Evolutionary conservation across 2,797 vertebrate genomes (phyloP).

Genomic region (Protosalanx chinensis): DNA sequence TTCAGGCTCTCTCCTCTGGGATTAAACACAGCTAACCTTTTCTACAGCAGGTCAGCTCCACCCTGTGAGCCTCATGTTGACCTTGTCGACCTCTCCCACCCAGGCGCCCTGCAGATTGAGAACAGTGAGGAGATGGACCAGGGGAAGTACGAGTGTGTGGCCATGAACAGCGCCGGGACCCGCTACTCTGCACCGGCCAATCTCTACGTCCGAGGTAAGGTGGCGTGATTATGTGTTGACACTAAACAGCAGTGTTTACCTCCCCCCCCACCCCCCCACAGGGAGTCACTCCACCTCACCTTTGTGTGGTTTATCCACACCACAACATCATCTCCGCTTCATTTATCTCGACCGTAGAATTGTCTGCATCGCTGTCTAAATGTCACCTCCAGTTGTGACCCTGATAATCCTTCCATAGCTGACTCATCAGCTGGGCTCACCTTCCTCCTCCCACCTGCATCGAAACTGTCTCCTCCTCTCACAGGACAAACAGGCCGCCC

Average conservation of each 20-base stretch:
- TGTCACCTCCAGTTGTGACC: not conserved
- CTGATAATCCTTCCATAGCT: conserved; percentile 30
- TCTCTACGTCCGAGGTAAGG: conserved; percentile 78
- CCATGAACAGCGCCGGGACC: conserved; percentile 76
- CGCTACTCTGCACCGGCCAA: conserved; percentile 78
- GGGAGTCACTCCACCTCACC: not conserved
- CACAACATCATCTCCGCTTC: too few relatives aligned
- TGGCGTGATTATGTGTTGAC: not conserved
- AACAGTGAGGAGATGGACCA: conserved; percentile 79
- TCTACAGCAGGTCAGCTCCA: not conserved
- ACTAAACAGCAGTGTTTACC: not conserved
- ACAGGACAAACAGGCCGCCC: conserved; percentile 40
- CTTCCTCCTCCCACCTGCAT: conserved; percentile 57
- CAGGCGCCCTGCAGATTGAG: conserved; percentile 78
- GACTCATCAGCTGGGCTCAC: conserved; percentile 46
- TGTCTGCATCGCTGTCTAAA: conserved; percentile 19
- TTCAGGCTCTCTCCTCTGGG: too few relatives aligned
- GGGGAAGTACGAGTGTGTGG: conserved; percentile 79
- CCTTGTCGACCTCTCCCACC: conserved; percentile 45
- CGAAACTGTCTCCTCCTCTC: conserved; percentile 54
- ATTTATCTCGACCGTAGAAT: not conserved
- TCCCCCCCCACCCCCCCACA: not conserved
- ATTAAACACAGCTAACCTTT: not conserved
- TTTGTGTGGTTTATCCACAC: not conserved
- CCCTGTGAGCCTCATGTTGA: conserved; percentile 30